Evolutionary conservation across 1,140 invertebrate genomes (phyloP).

Genomic region (Bathynomus jamesi): DNA sequence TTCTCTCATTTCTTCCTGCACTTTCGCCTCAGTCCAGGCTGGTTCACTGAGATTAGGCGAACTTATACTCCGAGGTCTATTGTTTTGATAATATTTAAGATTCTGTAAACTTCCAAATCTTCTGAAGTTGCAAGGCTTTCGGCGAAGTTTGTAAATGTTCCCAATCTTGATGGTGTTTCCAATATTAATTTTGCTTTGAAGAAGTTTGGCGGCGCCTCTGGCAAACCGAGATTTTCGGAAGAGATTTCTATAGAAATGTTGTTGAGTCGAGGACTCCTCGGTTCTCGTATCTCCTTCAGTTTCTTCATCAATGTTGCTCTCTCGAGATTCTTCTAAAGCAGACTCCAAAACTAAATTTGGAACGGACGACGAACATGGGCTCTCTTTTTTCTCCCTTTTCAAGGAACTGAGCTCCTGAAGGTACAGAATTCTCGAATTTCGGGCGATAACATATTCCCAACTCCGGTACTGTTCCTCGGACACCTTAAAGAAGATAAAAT

Average conservation of each 20-base stretch:
- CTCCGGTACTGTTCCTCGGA: slow-evolving; percentile 82
- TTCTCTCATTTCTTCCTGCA: too few relatives aligned
- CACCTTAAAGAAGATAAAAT: slow-evolving; percentile 38
- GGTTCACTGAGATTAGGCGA: slow-evolving; percentile 11
- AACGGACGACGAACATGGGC: slow-evolving; percentile 10
- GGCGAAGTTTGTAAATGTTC: slow-evolving; percentile 13
- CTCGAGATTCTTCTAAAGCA: too few relatives aligned
- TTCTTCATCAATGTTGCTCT: too few relatives aligned
- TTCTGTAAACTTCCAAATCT: slow-evolving; percentile 24
- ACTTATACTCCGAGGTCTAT: slow-evolving; percentile 6
- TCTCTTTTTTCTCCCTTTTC: slow-evolving; percentile 3
- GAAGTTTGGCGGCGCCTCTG: slow-evolving; percentile 18
- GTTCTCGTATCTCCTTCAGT: too few relatives aligned
- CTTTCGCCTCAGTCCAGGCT: slow-evolving; percentile 9
- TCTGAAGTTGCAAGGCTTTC: slow-evolving; percentile 10
- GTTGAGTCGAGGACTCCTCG: slow-evolving; percentile 4
- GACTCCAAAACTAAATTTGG: slow-evolving; percentile 17
- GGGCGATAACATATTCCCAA: slow-evolving; percentile 87
- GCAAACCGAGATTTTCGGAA: slow-evolving; percentile 22
- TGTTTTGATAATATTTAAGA: slow-evolving; percentile 22
- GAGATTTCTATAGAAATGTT: slow-evolving; percentile 16
- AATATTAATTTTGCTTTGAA: slow-evolving; percentile 21
- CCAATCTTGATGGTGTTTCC: slow-evolving; percentile 23
- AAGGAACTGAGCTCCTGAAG: slow-evolving; percentile 78
- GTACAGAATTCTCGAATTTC: slow-evolving; percentile 78